Evolutionary conservation across 2,888 invertebrate species (phyloP).

Genomic region (Heterodera filipjevi): DNA sequence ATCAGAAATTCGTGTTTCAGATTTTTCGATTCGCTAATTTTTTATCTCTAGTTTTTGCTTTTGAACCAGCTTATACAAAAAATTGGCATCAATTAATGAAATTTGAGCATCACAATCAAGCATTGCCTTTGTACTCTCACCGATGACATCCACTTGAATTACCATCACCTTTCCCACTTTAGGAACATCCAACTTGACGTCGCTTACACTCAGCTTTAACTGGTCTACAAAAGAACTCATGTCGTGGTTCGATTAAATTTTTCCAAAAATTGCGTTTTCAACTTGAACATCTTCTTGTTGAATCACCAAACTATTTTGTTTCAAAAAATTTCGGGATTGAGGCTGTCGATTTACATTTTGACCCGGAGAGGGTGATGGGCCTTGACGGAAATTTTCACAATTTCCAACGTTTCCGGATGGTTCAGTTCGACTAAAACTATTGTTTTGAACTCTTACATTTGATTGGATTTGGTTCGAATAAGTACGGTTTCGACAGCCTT

Average conservation of each 20-base stretch:
- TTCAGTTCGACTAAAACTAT: no score
- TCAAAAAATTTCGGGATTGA: background rate
- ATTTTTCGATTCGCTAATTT: background rate
- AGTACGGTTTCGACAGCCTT: background rate
- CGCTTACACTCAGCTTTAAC: no score
- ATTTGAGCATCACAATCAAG: conserved; percentile 18
- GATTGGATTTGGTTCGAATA: background rate
- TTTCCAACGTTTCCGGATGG: no score
- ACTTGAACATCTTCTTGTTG: background rate
- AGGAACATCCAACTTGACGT: no score
- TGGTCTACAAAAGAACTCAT: background rate
- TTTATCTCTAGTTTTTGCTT: background rate
- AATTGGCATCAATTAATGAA: background rate
- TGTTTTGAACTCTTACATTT: no score
- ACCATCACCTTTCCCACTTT: no score
- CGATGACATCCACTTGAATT: background rate
- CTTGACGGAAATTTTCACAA: no score
- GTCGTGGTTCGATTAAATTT: background rate
- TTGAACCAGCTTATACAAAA: background rate
- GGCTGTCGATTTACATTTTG: background rate
- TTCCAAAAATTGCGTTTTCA: background rate
- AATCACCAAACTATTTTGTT: background rate
- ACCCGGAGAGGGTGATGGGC: no score
- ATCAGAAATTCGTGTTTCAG: background rate
- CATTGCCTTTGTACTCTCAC: background rate